Conservation (phyloP, 2,113 vertebrate genomes). For the Aptenodytes patagonicus region DNA sequence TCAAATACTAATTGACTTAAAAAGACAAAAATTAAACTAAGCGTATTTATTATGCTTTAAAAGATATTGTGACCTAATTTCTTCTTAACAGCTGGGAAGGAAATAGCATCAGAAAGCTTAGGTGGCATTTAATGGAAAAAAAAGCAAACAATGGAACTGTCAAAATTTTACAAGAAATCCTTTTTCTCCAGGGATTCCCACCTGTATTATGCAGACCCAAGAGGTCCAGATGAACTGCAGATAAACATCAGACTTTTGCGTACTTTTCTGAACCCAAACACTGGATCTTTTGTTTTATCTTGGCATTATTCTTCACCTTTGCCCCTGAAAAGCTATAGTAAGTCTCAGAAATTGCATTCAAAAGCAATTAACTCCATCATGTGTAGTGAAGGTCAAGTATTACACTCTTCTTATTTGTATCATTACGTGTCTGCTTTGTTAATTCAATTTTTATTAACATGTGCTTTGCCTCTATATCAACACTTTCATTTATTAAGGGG, state of each 20-base stretch:
- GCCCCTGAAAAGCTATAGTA: neutral
- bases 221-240: neutral
- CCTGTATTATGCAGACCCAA: neutral
- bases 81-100: neutral
- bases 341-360: neutral
- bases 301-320: slow-evolving; percentile 13
- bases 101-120: neutral
- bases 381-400: neutral
- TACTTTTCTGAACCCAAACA: slow-evolving; percentile 3
- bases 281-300: neutral
- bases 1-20: neutral
- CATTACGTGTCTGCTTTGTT: neutral
- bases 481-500: neutral
- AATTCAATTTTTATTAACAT: neutral
- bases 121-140: neutral
- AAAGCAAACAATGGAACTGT: neutral
- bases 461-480: neutral
- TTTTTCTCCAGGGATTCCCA: neutral
- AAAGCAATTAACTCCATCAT: neutral
- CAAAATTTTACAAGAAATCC: neutral
- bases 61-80: neutral
- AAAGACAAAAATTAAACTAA: neutral
- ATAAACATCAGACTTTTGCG: neutral
- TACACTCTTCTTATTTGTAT: neutral
- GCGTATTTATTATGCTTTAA: neutral